Percentiles rank a stretch among this genome's conserved stretches.
phyloP scores from a whole-genome alignment of 2,113 vertebrate species.

The Prolemur simus region DNA sequence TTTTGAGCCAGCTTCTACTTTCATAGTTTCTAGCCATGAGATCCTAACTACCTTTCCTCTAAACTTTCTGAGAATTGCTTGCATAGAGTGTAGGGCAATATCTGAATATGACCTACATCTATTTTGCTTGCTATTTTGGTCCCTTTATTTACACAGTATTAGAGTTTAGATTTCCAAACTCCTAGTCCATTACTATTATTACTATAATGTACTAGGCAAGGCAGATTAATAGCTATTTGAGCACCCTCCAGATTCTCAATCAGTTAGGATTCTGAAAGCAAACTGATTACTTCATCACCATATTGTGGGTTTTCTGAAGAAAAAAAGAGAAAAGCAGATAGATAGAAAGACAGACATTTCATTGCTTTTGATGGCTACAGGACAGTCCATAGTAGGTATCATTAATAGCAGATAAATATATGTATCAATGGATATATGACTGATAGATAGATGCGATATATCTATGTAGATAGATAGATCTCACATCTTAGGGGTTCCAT shows the following conservation, averaged over 20 bases:
- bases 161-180: neutral
- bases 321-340: neutral
- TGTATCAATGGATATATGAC: neutral
- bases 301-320: neutral
- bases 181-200: neutral
- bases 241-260: neutral
- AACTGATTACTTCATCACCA: neutral
- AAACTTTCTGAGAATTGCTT: neutral
- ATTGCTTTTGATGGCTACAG: neutral
- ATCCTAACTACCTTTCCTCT: neutral
- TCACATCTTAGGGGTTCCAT: neutral
- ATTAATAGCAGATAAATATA: neutral
- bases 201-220: neutral
- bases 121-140: neutral
- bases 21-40: neutral
- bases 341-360: neutral
- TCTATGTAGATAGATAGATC: neutral
- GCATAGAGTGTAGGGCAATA: neutral
- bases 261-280: neutral
- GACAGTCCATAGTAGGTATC: neutral
- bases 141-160: neutral
- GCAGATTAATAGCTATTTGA: neutral
- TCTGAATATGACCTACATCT: neutral
- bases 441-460: neutral
- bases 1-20: neutral